Evolutionary conservation across 64 coral and sea anemone species (phyloP).

Genomic region (Porites lutea): DNA sequence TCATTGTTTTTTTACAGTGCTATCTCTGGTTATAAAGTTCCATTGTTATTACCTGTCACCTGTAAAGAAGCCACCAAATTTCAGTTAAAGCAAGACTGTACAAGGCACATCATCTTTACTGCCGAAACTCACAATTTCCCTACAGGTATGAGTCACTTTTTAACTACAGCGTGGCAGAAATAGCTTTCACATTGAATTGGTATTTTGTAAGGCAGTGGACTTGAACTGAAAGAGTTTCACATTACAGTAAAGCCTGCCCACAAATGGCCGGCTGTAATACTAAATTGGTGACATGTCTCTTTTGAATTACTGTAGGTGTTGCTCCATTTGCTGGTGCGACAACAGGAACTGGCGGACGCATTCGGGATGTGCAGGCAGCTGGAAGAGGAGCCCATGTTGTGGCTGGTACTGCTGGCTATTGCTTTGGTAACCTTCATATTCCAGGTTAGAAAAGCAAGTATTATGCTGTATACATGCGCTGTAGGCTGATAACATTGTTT

Average conservation of each 20-base stretch:
- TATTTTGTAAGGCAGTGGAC: no score
- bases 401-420: slow-evolving; percentile 95
- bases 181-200: background rate
- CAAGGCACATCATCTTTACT: slow-evolving; percentile 95
- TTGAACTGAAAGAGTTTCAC: no score
- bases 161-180: background rate
- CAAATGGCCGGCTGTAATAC: no score
- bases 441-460: slow-evolving; percentile 70
- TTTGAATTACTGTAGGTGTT: slow-evolving; percentile 55
- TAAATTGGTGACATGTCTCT: no score
- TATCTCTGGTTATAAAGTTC: slow-evolving; percentile 81
- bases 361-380: slow-evolving; percentile 93
- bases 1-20: slow-evolving; percentile 54
- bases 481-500: no score
- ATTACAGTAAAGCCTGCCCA: no score
- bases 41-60: slow-evolving; percentile 75
- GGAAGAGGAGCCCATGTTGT: slow-evolving; percentile 93
- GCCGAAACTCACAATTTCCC: slow-evolving; percentile 99
- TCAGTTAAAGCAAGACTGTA: slow-evolving; percentile 54
- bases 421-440: slow-evolving; percentile 97
- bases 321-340: slow-evolving; percentile 97
- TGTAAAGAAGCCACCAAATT: slow-evolving; percentile 67
- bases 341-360: slow-evolving; percentile 95
- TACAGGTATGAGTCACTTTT: slow-evolving; percentile 57
- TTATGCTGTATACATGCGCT: background rate